Conservation (phyloP, 64 coral and sea anemone species). For the Stichodactyla mertensii region DNA sequence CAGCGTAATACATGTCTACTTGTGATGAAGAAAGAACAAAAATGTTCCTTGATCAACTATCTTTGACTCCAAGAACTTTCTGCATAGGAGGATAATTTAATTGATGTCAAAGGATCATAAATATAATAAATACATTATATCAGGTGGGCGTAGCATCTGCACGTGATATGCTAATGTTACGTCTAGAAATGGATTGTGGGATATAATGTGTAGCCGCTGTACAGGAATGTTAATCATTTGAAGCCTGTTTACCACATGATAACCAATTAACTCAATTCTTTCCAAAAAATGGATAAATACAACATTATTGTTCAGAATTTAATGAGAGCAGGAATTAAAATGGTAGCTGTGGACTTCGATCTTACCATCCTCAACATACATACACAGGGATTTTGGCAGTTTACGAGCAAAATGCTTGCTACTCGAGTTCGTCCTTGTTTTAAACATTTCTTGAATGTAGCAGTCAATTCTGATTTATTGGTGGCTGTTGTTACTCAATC, state of each 20-base stretch:
- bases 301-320: conserved; percentile 71
- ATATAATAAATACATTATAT: too few relatives aligned
- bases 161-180: too few relatives aligned
- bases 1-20: too few relatives aligned
- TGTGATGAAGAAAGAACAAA: too few relatives aligned
- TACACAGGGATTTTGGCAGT: conserved; percentile 83
- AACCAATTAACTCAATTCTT: neutral
- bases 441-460: conserved; percentile 68
- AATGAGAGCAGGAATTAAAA: conserved; percentile 64
- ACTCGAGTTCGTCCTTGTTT: conserved; percentile 83
- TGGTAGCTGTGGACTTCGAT: conserved; percentile 95
- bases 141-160: too few relatives aligned
- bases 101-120: too few relatives aligned
- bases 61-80: too few relatives aligned
- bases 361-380: conserved; percentile 86
- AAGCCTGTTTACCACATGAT: neutral
- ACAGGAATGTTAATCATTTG: too few relatives aligned
- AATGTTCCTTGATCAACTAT: too few relatives aligned
- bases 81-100: too few relatives aligned
- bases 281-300: conserved; percentile 79
- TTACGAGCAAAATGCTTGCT: conserved; percentile 67
- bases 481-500: conserved; percentile 89
- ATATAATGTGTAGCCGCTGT: too few relatives aligned
- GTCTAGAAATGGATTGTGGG: too few relatives aligned
- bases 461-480: conserved; percentile 47